Conservation (phyloP, 2,797 vertebrate species). For the Manis javanica region DNA sequence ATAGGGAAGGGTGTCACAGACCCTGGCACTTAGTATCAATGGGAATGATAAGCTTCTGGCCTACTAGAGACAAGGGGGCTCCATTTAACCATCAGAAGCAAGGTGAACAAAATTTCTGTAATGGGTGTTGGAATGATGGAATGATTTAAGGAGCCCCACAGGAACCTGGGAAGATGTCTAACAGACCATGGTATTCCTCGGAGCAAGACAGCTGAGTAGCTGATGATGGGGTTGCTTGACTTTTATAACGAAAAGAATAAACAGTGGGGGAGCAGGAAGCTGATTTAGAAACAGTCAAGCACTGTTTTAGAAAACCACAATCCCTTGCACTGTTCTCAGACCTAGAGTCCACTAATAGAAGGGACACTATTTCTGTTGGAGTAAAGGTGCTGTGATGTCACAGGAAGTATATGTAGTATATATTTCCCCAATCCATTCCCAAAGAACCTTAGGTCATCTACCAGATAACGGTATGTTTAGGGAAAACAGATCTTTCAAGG, state of each 20-base stretch:
- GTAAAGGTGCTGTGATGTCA: not conserved
- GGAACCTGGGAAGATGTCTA: slow-evolving; percentile 6
- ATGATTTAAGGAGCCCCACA: not conserved
- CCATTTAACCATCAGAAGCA: not conserved
- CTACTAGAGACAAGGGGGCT: not conserved
- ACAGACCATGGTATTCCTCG: not conserved
- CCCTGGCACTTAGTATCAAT: not conserved
- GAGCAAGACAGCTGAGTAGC: not conserved
- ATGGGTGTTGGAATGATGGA: not conserved
- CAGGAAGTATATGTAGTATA: not conserved
- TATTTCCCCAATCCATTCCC: not conserved
- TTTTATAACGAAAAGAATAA: not conserved
- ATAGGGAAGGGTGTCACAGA: not conserved
- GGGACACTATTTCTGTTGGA: not conserved
- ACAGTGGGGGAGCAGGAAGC: not conserved
- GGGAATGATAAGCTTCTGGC: not conserved
- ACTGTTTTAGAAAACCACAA: not conserved
- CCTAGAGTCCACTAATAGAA: not conserved
- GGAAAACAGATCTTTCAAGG: not conserved
- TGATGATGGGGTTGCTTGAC: not conserved
- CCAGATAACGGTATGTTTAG: not conserved
- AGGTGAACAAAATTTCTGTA: slow-evolving; percentile 13
- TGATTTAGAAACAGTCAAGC: not conserved
- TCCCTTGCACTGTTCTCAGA: not conserved
- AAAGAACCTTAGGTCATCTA: not conserved